These are phyloP conservation scores for Plectus sambesii DNA, from an alignment of 1,140 invertebrate species.

Conservation along the genomic window DNA sequence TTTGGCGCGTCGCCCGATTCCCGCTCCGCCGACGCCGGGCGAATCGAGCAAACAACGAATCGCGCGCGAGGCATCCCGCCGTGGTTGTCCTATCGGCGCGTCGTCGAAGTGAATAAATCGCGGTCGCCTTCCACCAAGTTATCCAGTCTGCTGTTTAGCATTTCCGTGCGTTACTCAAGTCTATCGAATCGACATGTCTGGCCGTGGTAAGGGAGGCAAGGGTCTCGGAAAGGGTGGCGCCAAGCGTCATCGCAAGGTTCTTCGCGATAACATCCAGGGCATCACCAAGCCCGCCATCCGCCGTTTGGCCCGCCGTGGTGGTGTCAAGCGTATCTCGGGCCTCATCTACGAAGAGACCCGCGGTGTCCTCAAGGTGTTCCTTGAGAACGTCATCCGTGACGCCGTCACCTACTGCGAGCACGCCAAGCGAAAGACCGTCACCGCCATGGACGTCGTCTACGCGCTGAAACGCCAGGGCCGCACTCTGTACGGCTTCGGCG, in stretches of 20 bases:
- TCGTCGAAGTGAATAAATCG: too few species aligned
- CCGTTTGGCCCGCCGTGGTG: slow-evolving; percentile 60
- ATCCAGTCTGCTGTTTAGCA: too few species aligned
- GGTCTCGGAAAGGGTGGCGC: slow-evolving; percentile 59
- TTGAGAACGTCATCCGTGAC: slow-evolving; percentile 66
- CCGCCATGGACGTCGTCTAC: slow-evolving; percentile 73
- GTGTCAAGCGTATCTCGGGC: slow-evolving; percentile 63
- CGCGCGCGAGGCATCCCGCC: too few species aligned
- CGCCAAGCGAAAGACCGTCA: slow-evolving; percentile 66
- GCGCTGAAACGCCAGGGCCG: slow-evolving; percentile 68
- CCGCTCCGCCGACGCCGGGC: too few species aligned
- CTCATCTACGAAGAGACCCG: slow-evolving; percentile 57
- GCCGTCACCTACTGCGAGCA: slow-evolving; percentile 69
- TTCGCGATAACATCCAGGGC: slow-evolving; percentile 57
- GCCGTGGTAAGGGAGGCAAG: slow-evolving; percentile 58
- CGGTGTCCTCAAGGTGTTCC: slow-evolving; percentile 49
- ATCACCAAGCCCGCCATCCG: slow-evolving; percentile 60
- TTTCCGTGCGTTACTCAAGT: too few species aligned
- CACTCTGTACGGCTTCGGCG: slow-evolving; percentile 55
- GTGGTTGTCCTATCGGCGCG: too few species aligned
- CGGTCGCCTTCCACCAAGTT: too few species aligned
- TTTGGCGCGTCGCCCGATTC: too few species aligned
- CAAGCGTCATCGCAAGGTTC: slow-evolving; percentile 56
- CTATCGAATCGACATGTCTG: too few species aligned
- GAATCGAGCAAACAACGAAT: too few species aligned